A percentile compares a stretch with the other conserved stretches of the same genome.
Conservation (phyloP, 1,140 invertebrate genomes). For the Hestina assimilis region DNA sequence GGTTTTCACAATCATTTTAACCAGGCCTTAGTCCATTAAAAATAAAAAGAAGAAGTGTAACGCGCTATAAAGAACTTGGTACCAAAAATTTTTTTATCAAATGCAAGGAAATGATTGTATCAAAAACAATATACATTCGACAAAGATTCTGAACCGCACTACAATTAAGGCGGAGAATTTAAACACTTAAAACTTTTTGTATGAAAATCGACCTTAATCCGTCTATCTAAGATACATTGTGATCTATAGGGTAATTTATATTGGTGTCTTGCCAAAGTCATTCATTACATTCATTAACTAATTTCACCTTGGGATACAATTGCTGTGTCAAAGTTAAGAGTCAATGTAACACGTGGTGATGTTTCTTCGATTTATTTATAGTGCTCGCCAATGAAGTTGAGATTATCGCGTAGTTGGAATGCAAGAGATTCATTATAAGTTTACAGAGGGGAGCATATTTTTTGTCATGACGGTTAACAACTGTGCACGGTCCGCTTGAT, state of each 20-base stretch:
- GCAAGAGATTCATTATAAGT: too few species aligned
- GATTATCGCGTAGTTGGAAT: not conserved
- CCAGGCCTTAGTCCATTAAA: not conserved
- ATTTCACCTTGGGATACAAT: conserved; percentile 49
- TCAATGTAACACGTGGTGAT: conserved; percentile 27
- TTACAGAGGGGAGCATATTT: too few species aligned
- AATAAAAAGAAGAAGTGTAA: not conserved
- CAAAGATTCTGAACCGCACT: conserved; percentile 5
- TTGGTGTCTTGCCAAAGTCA: conserved; percentile 38
- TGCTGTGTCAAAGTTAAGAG: conserved; percentile 42
- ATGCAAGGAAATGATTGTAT: conserved; percentile 9
- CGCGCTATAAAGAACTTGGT: too few species aligned
- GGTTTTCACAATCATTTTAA: too few species aligned
- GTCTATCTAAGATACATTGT: not conserved
- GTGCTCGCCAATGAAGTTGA: not conserved
- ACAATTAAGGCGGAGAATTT: conserved; percentile 4
- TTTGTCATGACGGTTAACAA: too few species aligned
- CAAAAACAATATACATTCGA: conserved; percentile 14
- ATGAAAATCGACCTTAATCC: conserved; percentile 5
- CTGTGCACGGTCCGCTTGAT: too few species aligned
- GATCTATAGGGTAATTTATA: conserved; percentile 2
- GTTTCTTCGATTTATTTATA: conserved; percentile 4
- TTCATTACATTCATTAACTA: conserved; percentile 36
- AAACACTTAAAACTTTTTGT: not conserved
- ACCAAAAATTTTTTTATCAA: not conserved